Evolutionary conservation across 2,113 vertebrate species (phyloP).

Genomic region (Chlamydotis undulata): DNA sequence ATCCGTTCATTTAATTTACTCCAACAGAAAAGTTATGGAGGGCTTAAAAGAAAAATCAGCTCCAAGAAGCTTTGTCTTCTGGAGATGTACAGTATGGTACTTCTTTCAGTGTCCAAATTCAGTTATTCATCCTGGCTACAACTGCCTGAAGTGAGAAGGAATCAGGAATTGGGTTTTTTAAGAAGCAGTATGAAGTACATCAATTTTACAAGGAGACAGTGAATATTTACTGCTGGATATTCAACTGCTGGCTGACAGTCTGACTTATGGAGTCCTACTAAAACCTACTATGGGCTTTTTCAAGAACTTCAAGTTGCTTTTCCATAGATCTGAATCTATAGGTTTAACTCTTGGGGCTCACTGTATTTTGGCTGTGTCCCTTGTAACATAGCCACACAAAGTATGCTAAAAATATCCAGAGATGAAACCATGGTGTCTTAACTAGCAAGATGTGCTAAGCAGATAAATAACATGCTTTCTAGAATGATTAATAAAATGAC

Average conservation of each 20-base stretch:
- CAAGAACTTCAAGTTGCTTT: not conserved
- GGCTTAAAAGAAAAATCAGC: not conserved
- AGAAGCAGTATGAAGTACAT: not conserved
- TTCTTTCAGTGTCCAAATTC: not conserved
- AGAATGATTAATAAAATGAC: not conserved
- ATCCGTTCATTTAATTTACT: not conserved
- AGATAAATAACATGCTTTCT: not conserved
- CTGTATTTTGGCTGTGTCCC: not conserved
- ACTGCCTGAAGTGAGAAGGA: not conserved
- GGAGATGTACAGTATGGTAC: not conserved
- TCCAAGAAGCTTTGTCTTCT: not conserved
- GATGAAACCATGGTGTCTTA: not conserved
- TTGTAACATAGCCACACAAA: not conserved
- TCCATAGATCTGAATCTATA: not conserved
- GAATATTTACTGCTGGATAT: not conserved
- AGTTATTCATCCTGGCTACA: not conserved
- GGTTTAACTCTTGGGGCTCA: not conserved
- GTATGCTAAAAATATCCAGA: not conserved
- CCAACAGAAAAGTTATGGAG: not conserved
- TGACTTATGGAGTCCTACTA: not conserved
- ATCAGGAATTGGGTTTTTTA: not conserved
- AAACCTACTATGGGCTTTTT: not conserved
- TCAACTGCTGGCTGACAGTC: not conserved
- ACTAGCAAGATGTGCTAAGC: not conserved
- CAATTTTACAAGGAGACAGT: not conserved